These are phyloP conservation scores for Epizoanthus fatuus DNA, from an alignment of 92 coral and sea anemone species.

Conservation along the genomic window DNA sequence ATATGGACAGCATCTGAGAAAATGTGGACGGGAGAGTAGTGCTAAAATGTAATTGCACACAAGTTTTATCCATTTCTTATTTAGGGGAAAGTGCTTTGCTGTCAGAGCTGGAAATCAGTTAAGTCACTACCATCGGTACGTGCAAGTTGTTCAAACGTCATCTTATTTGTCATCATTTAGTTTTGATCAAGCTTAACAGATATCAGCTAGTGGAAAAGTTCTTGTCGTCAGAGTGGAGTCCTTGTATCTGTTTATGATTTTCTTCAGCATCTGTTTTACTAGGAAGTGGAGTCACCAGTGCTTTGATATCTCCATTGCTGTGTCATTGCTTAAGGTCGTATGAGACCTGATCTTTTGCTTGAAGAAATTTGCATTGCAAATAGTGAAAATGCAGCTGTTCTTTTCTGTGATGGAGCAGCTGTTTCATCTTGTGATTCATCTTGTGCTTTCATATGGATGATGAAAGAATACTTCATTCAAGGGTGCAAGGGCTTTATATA, in stretches of 20 bases:
- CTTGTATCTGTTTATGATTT: slow-evolving; percentile 41
- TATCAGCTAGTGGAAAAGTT: slow-evolving; percentile 34
- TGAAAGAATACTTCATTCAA: slow-evolving; percentile 41
- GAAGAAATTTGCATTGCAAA: slow-evolving; percentile 50
- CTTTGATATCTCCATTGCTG: slow-evolving; percentile 34
- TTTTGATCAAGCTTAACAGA: slow-evolving; percentile 18
- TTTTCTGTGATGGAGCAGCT: slow-evolving; percentile 25
- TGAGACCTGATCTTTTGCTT: slow-evolving; percentile 45
- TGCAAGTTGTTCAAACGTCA: slow-evolving; percentile 19
- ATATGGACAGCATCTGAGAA: slow-evolving; percentile 34
- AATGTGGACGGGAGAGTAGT: slow-evolving; percentile 32
- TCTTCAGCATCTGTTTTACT: slow-evolving; percentile 25
- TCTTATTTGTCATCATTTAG: slow-evolving; percentile 11
- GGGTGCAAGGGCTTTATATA: slow-evolving; percentile 40
- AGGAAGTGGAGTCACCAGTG: slow-evolving; percentile 19
- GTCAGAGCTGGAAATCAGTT: slow-evolving; percentile 38
- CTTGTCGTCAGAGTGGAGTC: slow-evolving; percentile 39
- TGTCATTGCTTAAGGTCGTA: neutral
- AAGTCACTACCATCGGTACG: slow-evolving; percentile 7
- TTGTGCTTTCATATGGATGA: slow-evolving; percentile 19
- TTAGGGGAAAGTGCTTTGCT: slow-evolving; percentile 35
- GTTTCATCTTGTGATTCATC: slow-evolving; percentile 17
- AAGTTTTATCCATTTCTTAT: slow-evolving; percentile 36
- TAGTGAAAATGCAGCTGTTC: slow-evolving; percentile 35
- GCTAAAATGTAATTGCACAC: slow-evolving; percentile 40